Percentiles rank a stretch among this genome's conserved stretches.
Conservation (phyloP, 2,888 invertebrate species). For the Diloba caeruleocephala region DNA sequence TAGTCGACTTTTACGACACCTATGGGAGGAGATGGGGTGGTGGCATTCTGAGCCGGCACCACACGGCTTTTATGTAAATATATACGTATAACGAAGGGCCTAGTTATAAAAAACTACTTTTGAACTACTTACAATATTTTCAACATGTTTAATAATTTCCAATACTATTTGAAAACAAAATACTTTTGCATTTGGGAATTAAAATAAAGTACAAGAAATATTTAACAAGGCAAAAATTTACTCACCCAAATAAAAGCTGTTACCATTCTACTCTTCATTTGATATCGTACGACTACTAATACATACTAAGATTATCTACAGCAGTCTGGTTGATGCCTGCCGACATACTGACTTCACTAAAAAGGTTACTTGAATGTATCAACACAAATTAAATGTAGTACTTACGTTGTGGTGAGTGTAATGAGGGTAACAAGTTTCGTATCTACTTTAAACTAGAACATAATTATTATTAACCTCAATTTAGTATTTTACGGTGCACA, state of each 20-base stretch:
- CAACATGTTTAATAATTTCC: background rate
- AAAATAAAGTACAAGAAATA: too few species aligned
- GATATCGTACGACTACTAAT: background rate
- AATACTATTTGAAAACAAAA: background rate
- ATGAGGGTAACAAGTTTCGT: slow-evolving; percentile 62
- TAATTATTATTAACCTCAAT: slow-evolving; percentile 69
- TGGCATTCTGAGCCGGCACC: too few species aligned
- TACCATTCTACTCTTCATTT: slow-evolving; percentile 4
- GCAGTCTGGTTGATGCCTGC: slow-evolving; percentile 2
- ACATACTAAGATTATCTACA: slow-evolving; percentile 3
- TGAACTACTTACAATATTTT: too few species aligned
- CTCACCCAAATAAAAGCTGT: slow-evolving; percentile 7
- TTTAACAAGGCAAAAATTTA: background rate
- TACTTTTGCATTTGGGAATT: background rate
- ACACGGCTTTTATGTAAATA: too few species aligned
- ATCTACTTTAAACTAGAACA: slow-evolving; percentile 61
- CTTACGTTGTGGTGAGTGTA: slow-evolving; percentile 72
- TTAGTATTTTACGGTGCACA: slow-evolving; percentile 44
- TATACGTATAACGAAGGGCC: too few species aligned
- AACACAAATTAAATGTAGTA: slow-evolving; percentile 50
- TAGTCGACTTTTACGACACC: too few species aligned
- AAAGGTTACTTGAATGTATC: slow-evolving; percentile 32
- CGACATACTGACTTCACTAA: slow-evolving; percentile 14
- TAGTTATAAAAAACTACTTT: too few species aligned
- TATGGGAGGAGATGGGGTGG: too few species aligned